Conservation (phyloP, 2,797 vertebrate genomes). For the Microchirus variegatus region DNA sequence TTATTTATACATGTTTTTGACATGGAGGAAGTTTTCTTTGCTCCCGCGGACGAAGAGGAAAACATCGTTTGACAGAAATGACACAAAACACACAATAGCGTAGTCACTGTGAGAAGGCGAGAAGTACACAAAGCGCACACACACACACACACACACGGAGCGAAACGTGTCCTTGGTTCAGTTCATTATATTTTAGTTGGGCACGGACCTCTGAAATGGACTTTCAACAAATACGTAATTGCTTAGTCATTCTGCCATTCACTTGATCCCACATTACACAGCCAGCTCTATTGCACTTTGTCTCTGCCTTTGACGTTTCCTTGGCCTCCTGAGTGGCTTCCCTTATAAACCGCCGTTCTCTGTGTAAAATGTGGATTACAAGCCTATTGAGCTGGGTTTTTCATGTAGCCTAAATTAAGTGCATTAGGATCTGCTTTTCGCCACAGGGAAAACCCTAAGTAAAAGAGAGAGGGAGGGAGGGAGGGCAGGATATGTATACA, state of each 20-base stretch:
- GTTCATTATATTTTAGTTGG: constrained; percentile 60
- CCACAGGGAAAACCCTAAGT: constrained; percentile 47
- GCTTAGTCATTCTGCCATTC: constrained; percentile 75
- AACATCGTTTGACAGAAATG: constrained; percentile 34
- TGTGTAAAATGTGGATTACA: constrained; percentile 78
- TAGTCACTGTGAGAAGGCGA: background rate
- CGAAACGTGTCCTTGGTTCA: constrained; percentile 32
- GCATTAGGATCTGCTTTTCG: constrained; percentile 62
- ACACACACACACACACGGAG: constrained; percentile 6
- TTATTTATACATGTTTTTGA: constrained; percentile 43
- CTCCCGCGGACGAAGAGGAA: constrained; percentile 30
- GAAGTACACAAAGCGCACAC: constrained; percentile 6
- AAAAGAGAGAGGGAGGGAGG: constrained; percentile 30
- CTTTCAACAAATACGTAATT: constrained; percentile 83
- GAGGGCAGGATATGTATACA: background rate
- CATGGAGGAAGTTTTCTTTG: constrained; percentile 57
- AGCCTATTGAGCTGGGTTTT: constrained; percentile 63
- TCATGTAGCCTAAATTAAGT: constrained; percentile 65
- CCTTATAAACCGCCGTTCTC: constrained; percentile 62
- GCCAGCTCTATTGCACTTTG: constrained; percentile 57
- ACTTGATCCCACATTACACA: constrained; percentile 76
- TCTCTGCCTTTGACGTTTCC: constrained; percentile 63
- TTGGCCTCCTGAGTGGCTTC: constrained; percentile 66
- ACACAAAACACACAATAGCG: constrained; percentile 23
- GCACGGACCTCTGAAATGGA: constrained; percentile 61